These are phyloP conservation scores for Phrynocephalus vlangalii DNA, from an alignment of 2,797 vertebrate species.

Conservation along the genomic window DNA sequence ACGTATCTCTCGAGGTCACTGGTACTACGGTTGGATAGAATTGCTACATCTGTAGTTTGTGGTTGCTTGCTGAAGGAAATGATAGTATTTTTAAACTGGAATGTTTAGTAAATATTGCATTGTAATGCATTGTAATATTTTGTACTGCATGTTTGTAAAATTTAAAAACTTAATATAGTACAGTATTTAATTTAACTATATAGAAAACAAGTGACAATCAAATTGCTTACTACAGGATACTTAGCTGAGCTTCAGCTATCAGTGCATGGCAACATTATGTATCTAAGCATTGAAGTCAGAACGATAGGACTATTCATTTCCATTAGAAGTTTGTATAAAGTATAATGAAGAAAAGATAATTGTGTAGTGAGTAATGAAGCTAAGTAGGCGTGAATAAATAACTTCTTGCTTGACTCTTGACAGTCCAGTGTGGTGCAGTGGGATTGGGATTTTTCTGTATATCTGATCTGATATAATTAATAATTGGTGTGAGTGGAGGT, in stretches of 20 bases:
- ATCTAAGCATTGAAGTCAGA: slow-evolving; percentile 4
- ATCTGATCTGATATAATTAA: neutral
- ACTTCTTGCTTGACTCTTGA: slow-evolving; percentile 39
- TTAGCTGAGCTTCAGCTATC: neutral
- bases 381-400: slow-evolving; percentile 39
- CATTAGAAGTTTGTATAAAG: slow-evolving; percentile 46
- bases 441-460: neutral
- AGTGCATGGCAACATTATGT: neutral
- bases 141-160: neutral
- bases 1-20: neutral
- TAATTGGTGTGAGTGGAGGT: neutral
- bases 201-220: accelerated
- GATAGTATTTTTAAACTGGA: slow-evolving; percentile 3
- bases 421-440: slow-evolving; percentile 27
- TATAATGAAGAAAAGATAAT: slow-evolving; percentile 53
- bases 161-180: slow-evolving; percentile 9
- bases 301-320: slow-evolving; percentile 24
- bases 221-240: neutral
- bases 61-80: neutral
- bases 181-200: neutral
- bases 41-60: neutral
- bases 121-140: neutral
- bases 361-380: slow-evolving; percentile 53
- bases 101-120: slow-evolving; percentile 3
- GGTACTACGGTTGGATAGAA: neutral